Percentiles rank a stretch among this genome's conserved stretches.
Evolutionary conservation across 2,888 invertebrate species (phyloP).

Genomic region (Platycheirus albimanus): DNA sequence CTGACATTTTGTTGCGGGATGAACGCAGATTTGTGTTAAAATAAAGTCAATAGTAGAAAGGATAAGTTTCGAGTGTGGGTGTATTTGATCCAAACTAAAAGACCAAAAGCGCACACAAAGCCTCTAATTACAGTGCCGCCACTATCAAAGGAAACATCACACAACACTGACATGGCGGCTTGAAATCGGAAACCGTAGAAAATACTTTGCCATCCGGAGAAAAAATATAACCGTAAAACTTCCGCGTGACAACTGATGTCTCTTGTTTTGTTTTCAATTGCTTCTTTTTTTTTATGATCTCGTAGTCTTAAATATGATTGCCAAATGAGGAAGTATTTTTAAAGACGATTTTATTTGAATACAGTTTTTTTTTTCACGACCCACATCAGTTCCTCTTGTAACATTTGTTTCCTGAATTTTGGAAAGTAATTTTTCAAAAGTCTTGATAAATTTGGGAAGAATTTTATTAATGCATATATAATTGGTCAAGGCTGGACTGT

Average conservation of each 20-base stretch:
- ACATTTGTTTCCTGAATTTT: too few species aligned
- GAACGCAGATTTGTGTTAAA: too few species aligned
- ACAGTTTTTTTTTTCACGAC: too few species aligned
- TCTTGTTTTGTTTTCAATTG: conserved; percentile 42
- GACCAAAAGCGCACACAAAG: conserved; percentile 13
- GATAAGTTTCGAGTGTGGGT: background rate
- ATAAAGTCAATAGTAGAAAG: too few species aligned
- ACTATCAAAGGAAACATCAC: conserved; percentile 36
- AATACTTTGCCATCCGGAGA: conserved; percentile 14
- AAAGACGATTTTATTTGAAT: background rate
- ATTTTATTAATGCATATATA: too few species aligned
- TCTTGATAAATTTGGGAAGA: too few species aligned
- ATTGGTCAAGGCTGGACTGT: too few species aligned
- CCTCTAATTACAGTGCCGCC: conserved; percentile 44
- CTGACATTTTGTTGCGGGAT: background rate
- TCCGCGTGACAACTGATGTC: conserved; percentile 56
- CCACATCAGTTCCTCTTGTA: too few species aligned
- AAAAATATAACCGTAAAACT: conserved; percentile 35
- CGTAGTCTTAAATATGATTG: too few species aligned
- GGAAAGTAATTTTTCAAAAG: too few species aligned
- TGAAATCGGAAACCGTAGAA: conserved; percentile 26
- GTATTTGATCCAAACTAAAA: background rate
- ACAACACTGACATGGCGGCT: conserved; percentile 1
- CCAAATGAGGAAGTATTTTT: background rate
- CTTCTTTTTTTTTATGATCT: conserved; percentile 2